phyloP scores from a whole-genome alignment of 2,888 invertebrate genomes.

The Salticus scenicus region DNA sequence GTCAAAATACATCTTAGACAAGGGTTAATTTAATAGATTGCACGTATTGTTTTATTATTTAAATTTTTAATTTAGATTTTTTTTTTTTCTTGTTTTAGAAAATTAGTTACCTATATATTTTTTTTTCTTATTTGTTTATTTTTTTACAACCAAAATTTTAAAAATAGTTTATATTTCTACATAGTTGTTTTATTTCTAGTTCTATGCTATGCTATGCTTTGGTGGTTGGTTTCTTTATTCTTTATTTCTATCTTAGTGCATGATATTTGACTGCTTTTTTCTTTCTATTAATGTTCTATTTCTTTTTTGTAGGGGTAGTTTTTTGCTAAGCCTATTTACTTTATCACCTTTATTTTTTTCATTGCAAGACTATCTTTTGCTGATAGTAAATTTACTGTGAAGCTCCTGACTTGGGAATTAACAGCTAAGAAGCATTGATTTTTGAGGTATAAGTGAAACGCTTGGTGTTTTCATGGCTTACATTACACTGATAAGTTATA shows the following conservation, averaged over 20 bases:
- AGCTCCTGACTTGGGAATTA: constrained; percentile 28
- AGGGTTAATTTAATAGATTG: background rate
- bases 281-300: constrained; percentile 63
- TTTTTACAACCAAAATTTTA: too few species aligned
- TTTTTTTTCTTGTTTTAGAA: background rate
- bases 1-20: too few species aligned
- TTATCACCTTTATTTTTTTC: constrained; percentile 55
- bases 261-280: constrained; percentile 53
- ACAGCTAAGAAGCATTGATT: background rate
- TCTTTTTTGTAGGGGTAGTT: constrained; percentile 61
- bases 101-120: too few species aligned
- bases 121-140: too few species aligned
- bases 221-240: constrained; percentile 50
- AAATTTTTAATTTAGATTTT: background rate
- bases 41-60: background rate
- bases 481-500: too few species aligned
- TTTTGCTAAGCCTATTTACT: constrained; percentile 66
- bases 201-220: constrained; percentile 68
- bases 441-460: constrained; percentile 27
- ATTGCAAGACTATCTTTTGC: too few species aligned
- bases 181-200: constrained; percentile 21
- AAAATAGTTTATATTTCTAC: too few species aligned
- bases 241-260: constrained; percentile 50
- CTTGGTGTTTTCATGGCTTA: background rate
- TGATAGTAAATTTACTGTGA: constrained; percentile 53